Evolutionary conservation across 2,113 vertebrate species (phyloP).

Genomic region (Carettochelys insculpta): DNA sequence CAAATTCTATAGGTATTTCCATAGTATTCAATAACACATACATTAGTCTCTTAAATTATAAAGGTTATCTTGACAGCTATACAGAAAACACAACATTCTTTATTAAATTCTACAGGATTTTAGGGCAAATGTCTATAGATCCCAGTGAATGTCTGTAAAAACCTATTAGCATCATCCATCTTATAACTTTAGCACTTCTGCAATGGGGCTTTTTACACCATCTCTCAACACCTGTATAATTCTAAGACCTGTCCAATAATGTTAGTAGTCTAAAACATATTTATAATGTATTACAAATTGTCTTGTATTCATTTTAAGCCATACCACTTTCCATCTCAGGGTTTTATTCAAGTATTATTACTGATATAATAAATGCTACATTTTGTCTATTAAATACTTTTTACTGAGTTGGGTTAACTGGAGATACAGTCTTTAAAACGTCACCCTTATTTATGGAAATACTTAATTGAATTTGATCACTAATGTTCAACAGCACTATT

Average conservation of each 20-base stretch:
- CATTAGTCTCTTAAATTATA: background rate
- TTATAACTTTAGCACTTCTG: background rate
- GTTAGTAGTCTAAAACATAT: background rate
- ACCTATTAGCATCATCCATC: background rate
- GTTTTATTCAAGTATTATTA: slow-evolving; percentile 57
- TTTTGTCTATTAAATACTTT: slow-evolving; percentile 59
- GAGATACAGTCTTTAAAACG: slow-evolving; percentile 64
- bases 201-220: background rate
- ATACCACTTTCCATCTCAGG: background rate
- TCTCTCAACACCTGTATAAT: background rate
- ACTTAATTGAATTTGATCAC: slow-evolving; percentile 53
- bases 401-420: slow-evolving; percentile 46
- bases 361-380: slow-evolving; percentile 50
- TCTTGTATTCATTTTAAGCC: background rate
- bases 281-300: background rate
- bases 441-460: slow-evolving; percentile 61
- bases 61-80: background rate
- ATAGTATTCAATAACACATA: background rate
- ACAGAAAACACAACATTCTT: background rate
- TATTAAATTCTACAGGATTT: background rate
- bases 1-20: background rate
- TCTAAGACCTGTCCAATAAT: background rate
- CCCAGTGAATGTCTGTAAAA: background rate
- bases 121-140: background rate
- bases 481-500: slow-evolving; percentile 10